phyloP scores from a whole-genome alignment of 1,140 invertebrate genomes.

The Platorchestia sp. region DNA sequence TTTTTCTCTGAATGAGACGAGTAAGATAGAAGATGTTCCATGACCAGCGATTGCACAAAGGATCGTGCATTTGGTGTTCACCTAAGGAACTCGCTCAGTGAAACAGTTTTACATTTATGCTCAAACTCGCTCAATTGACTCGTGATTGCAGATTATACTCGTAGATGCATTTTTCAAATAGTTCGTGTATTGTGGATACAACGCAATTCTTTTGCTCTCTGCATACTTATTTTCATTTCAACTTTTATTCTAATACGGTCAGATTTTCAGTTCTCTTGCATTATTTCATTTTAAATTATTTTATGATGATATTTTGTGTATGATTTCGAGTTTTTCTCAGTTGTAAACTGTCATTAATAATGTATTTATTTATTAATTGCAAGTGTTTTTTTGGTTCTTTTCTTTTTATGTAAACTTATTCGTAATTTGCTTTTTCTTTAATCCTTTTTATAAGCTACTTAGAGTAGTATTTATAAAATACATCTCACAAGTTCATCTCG shows the following conservation, averaged over 20 bases:
- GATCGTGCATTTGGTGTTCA: neutral
- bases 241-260: neutral
- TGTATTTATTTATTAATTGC: neutral
- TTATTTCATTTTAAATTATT: neutral
- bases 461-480: neutral
- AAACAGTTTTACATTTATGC: neutral
- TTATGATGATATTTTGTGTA: neutral
- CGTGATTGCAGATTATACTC: neutral
- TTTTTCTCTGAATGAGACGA: neutral
- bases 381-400: neutral
- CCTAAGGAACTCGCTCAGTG: neutral
- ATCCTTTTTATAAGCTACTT: neutral
- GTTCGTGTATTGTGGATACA: neutral
- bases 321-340: neutral
- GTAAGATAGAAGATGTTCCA: neutral
- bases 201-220: neutral
- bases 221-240: neutral
- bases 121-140: neutral
- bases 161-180: neutral
- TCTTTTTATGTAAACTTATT: neutral
- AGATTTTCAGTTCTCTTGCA: neutral
- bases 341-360: neutral
- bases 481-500: neutral
- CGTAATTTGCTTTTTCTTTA: neutral
- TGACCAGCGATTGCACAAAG: neutral